Base-by-base conservation (phyloP, 2,113 vertebrate species). In the Malurus elegans region DNA sequence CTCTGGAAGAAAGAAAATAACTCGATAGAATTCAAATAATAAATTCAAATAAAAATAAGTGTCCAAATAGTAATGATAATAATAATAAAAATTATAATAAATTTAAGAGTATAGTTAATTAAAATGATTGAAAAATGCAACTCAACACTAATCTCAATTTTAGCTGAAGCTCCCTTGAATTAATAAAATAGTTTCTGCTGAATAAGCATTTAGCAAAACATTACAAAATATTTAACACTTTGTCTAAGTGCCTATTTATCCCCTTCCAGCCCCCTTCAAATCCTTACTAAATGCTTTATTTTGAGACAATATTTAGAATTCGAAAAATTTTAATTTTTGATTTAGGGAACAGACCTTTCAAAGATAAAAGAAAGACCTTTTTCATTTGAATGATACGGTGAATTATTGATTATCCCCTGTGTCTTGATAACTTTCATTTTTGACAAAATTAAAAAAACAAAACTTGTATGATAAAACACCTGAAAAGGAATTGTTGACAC, bases 1-100 rank as follows among this genome's bases (percentile, higher is more conserved):
- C 71, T 90, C 48, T 64, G 71, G 57, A 26, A 93, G 34, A 72
- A 86, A 76, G 53, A 92, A 90, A 85, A 84, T 36, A 6, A 24
- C 20, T 74, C 4, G 1, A 10, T 60, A 53, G 62, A 62, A 38
- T 38, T 10, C 38, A 38, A 38, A 38, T 38, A 38, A 38, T 38
- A 38, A 38, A 38, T 38, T 38, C 38, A 38, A 38, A 38, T 38
- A 38, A 38, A 38, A 38, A 38, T 38, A 38, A 38, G 38, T n/a
- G 5, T 73, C 44, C 51, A n/a, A 60, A 60, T 53, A 53, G 9
- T 24, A 85, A 29, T 20, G 16, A 18, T 28, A 48, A 50, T 10
- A 53, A 4, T 8, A 62, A 12, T 12, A 64, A 48, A 4, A 76
- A 20, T 14, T 50, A 42, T 4, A 82, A 61, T 38, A 15, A 28